phyloP scores from a whole-genome alignment of 30 jellyfish, hydroid and myxozoan genomes.

The Chironex yamaguchii region DNA sequence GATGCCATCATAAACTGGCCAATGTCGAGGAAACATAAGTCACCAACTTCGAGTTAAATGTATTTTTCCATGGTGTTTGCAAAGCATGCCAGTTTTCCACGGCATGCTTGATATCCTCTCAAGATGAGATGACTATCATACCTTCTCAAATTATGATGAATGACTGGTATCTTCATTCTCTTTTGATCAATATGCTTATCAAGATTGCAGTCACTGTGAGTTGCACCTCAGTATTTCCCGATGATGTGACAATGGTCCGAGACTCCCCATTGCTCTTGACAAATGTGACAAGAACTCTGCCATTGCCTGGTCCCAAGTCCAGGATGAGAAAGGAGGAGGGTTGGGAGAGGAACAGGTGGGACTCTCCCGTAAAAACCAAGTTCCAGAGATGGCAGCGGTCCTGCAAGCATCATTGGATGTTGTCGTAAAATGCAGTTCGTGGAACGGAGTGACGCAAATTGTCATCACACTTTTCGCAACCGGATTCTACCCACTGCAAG shows the following conservation, averaged over 20 bases:
- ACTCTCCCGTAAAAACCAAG: too few species aligned
- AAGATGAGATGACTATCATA: constrained; percentile 57
- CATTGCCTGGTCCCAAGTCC: too few species aligned
- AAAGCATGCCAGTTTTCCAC: constrained; percentile 22
- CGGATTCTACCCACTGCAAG: too few species aligned
- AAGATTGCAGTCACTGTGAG: constrained; percentile 55
- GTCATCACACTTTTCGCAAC: too few species aligned
- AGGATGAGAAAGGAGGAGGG: too few species aligned
- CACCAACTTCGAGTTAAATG: constrained; percentile 39
- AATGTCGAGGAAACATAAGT: constrained; percentile 17
- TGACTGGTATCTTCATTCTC: constrained; percentile 55
- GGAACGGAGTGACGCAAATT: too few species aligned
- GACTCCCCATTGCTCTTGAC: too few species aligned
- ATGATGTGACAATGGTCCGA: constrained; percentile 65
- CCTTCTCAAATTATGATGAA: constrained; percentile 60
- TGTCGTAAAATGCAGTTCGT: too few species aligned
- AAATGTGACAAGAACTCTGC: too few species aligned
- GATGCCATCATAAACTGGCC: constrained; percentile 43
- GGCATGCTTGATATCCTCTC: constrained; percentile 52
- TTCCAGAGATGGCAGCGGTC: too few species aligned
- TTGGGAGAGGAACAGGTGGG: too few species aligned
- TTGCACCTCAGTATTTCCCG: constrained; percentile 68
- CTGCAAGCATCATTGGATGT: too few species aligned
- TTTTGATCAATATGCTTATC: constrained; percentile 17
- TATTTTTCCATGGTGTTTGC: constrained; percentile 39